Base-by-base conservation (phyloP, 2,797 vertebrate species). In the Allobates femoralis region DNA sequence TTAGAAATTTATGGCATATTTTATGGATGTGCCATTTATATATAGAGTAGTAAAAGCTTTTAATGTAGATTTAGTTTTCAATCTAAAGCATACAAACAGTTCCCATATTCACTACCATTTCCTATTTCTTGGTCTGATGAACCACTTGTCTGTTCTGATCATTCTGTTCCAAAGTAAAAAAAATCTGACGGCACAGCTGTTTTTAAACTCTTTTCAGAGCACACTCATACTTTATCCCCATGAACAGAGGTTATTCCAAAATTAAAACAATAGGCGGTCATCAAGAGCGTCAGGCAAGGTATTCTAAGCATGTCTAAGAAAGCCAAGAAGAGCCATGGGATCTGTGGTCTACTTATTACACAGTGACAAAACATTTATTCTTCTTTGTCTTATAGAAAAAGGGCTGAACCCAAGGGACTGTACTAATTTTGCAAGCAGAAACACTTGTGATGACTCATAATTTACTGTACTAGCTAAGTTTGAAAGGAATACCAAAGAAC, bases 321-420 rank as follows among this genome's bases (percentile, higher is more conserved):
- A 81, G 82, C 82, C 86, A 87, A 80, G 58, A 19, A 53, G 56
- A 80, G 82, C 81, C 78, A 66, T 85, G 78, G 78, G 87, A 85
- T 85, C 71, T 69, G 74, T 55, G n/a, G 30, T 66, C 55, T 66
- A 81, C 75, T 87, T 87, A 80, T 88, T 81, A 77, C 75, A 81
- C 30, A 58, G 58, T 37, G 62, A 79, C 78, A 88, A 66, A 81
- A 85, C 56, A 76, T 81, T 41, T 78, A 85, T 85, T 88, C 56
- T 88, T 81, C 83, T 76, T 85, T 88, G 78, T 85, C 80, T 79
- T 84, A 69, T 79, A 60, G 60, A 77, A 81, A 81, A 55, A n/a
- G 46, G 50, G 69, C 18, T 18, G 32, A 50, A 77, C 87, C 58
- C 87, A 69, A 30, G 79, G 62, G 87, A 76, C 30, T 51, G 5